phyloP scores from a whole-genome alignment of 2,888 invertebrate genomes.

The Graphium colonna region DNA sequence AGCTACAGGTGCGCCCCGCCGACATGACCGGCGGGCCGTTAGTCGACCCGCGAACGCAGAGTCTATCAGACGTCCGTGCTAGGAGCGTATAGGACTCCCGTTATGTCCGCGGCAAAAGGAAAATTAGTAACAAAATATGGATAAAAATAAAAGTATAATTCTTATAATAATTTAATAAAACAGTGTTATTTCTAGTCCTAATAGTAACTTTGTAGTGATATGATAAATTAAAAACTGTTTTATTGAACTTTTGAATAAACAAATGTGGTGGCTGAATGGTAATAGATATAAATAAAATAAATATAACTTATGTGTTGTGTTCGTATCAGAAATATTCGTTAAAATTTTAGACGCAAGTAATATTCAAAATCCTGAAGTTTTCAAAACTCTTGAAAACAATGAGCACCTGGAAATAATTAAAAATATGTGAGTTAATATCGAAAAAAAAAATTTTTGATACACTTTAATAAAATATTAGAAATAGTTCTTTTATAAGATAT shows the following conservation, averaged over 20 bases:
- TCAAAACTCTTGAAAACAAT: no score
- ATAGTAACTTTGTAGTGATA: conserved; percentile 6
- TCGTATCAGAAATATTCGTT: background rate
- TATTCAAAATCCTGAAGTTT: no score
- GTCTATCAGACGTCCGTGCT: conserved; percentile 9
- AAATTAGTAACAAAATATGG: conserved; percentile 9
- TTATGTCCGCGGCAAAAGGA: conserved; percentile 12
- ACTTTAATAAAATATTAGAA: no score
- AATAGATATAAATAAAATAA: background rate
- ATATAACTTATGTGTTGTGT: conserved; percentile 5
- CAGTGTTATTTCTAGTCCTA: background rate
- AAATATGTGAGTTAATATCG: no score
- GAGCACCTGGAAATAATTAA: no score
- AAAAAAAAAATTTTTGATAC: no score
- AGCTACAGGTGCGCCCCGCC: conserved; percentile 29
- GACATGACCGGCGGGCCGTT: conserved; percentile 20
- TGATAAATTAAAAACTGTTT: conserved; percentile 2
- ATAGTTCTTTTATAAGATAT: no score
- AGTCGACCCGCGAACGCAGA: conserved; percentile 25
- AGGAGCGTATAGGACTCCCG: background rate
- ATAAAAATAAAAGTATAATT: background rate
- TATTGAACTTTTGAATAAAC: conserved; percentile 3
- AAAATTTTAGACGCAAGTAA: background rate
- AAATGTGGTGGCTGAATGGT: background rate
- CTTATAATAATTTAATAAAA: conserved; percentile 1